phyloP scores from a whole-genome alignment of 2,797 vertebrate species.

The Leuciscus waleckii region DNA sequence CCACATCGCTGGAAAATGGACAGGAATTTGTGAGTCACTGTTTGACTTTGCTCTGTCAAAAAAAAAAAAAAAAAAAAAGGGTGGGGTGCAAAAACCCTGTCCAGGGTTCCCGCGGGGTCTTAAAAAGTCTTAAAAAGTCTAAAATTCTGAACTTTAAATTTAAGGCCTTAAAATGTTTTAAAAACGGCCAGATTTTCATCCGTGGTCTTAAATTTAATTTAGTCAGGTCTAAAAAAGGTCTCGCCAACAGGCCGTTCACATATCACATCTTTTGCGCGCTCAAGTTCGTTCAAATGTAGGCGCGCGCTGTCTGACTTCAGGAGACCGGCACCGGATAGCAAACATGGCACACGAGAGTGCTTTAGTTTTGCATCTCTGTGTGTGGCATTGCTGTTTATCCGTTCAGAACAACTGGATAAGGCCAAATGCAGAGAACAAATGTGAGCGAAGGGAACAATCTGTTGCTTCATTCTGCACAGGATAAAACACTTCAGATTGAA shows the following conservation, averaged over 20 bases:
- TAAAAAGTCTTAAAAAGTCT: no score
- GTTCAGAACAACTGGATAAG: constrained; percentile 16
- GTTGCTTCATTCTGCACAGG: not conserved
- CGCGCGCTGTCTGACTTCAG: constrained; percentile 65
- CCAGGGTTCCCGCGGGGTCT: no score
- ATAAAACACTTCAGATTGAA: not conserved
- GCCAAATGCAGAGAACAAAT: not conserved
- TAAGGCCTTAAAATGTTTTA: no score
- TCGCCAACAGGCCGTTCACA: no score
- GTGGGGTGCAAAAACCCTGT: constrained; percentile 75
- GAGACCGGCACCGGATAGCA: constrained; percentile 47
- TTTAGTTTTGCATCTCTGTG: constrained; percentile 19
- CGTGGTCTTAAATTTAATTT: no score
- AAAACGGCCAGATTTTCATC: no score
- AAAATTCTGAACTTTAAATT: no score
- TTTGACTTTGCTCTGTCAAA: constrained; percentile 82
- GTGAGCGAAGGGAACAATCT: not conserved
- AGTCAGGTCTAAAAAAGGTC: no score
- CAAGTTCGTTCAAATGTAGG: no score
- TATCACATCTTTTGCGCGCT: no score
- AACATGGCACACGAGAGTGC: constrained; percentile 45
- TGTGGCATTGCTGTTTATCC: constrained; percentile 38
- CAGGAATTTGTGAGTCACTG: constrained; percentile 85
- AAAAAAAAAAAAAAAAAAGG: constrained; percentile 62
- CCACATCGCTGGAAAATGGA: constrained; percentile 58